Evolutionary conservation across 2,888 invertebrate species (phyloP), one percentile per base, ranked within the genome.

Genomic region (Sphaeridia pumilis): DNA sequence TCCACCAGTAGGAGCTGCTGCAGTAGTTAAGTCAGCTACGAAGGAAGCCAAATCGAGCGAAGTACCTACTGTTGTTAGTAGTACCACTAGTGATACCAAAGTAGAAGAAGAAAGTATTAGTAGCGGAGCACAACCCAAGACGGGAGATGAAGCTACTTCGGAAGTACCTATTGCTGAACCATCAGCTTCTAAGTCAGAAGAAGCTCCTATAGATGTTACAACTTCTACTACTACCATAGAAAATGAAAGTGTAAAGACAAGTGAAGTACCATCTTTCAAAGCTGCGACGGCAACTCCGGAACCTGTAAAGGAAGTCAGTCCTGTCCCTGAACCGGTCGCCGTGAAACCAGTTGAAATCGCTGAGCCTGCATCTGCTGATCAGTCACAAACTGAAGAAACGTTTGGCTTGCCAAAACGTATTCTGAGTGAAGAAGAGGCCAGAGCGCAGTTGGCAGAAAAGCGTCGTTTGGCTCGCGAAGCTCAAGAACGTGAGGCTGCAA

Each of bases 371-470:
- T 42, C 21, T 43, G 22, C 35, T 10, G 43, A 43, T 41, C 20
- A 42, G 20, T 14, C 26, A 20, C 36, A 31, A 28, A 49, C 17
- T 20, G 48, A 38, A 44, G 52, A 47, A 52, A 26, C 22, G 14
- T 22, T 25, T 42, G 46, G 12, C 2, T 46, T 26, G 4, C 14
- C 34, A 2, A 41, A 17, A 4, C 38, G 45, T 10, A 46, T 53
- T 10, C 27, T 35, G 10, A 89, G 89, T 2, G 90, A 89, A 72
- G 90, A 88, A 70, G 82, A 92, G 70, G 93, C 93, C 7, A 93
- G 92, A 72, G 90, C 90, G 20, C 92, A 90, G 52, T 74, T 94
- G 52, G 92, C 93, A 1, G 93, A 93, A 74, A 77, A 88, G 57
- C 75, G 93, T 61, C 77, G 89, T 54, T 74, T 87, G 56, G 92